These are phyloP conservation scores for Steromphala cineraria DNA, from an alignment of 2,888 invertebrate genomes.

Conservation along the genomic window DNA sequence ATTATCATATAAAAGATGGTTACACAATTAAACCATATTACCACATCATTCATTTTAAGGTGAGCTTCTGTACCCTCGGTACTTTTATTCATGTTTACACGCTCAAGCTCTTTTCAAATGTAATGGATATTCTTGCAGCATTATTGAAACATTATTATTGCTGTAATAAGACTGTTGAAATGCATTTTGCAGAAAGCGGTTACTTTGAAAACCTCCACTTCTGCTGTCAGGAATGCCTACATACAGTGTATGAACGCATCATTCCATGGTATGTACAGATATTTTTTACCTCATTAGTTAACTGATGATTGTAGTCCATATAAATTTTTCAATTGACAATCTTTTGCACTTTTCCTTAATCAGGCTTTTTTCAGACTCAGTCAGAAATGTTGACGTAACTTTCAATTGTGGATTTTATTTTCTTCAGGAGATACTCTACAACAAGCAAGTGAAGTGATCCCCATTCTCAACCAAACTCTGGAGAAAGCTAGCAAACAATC, in stretches of 20 bases:
- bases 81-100: too few species aligned
- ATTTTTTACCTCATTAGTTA: neutral
- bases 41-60: too few species aligned
- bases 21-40: too few species aligned
- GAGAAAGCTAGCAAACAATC: constrained; percentile 87
- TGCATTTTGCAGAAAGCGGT: constrained; percentile 81
- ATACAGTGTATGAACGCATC: constrained; percentile 84
- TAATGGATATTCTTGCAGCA: too few species aligned
- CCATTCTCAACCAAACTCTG: constrained; percentile 83
- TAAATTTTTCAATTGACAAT: neutral
- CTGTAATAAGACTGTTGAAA: too few species aligned
- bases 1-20: too few species aligned
- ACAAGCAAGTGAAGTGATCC: constrained; percentile 77
- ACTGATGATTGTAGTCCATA: neutral
- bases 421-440: constrained; percentile 68
- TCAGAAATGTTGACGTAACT: too few species aligned
- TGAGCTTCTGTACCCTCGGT: too few species aligned
- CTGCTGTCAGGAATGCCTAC: constrained; percentile 86
- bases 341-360: neutral
- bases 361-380: too few species aligned
- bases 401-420: neutral
- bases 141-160: too few species aligned
- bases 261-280: constrained; percentile 77
- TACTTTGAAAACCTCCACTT: constrained; percentile 85
- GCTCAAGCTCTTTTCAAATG: too few species aligned